These are phyloP conservation scores for Phoeniculus purpureus DNA, from an alignment of 2,797 vertebrate species.

Conservation along the genomic window DNA sequence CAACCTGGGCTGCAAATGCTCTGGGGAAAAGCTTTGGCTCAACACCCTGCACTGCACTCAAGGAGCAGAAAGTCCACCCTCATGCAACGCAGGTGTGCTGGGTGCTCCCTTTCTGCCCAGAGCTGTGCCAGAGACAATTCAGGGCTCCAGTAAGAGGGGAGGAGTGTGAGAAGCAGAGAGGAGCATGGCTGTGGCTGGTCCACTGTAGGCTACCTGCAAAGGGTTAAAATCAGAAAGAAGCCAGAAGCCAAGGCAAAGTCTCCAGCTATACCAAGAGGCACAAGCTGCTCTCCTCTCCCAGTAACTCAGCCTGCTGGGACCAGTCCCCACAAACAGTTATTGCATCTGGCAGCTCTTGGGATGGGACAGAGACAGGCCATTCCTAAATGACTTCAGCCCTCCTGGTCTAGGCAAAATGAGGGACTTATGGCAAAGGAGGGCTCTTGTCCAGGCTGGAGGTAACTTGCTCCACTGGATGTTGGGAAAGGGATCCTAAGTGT, in stretches of 20 bases:
- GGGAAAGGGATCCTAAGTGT: no score
- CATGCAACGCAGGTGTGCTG: fast-evolving
- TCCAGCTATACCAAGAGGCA: constrained; percentile 39
- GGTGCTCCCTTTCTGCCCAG: not conserved
- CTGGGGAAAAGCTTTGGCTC: not conserved
- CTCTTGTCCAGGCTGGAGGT: not conserved
- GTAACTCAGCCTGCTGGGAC: constrained; percentile 21
- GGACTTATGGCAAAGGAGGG: not conserved
- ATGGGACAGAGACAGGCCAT: not conserved
- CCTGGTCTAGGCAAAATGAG: not conserved
- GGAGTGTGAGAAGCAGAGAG: not conserved
- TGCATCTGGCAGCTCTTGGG: not conserved
- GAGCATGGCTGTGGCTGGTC: not conserved
- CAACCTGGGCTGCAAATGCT: not conserved
- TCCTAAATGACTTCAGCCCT: not conserved
- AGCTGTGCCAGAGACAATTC: not conserved
- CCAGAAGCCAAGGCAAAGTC: constrained; percentile 23
- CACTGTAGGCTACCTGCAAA: not conserved
- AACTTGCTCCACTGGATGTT: no score
- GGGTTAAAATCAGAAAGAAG: constrained; percentile 26
- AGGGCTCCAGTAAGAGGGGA: not conserved
- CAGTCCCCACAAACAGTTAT: not conserved
- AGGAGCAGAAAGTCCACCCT: not conserved
- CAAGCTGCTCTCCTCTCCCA: constrained; percentile 30
- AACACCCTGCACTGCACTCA: fast-evolving